Percentiles rank a stretch among this genome's conserved stretches.
Conservation (phyloP, 2,113 vertebrate species). For the Brachypodius melanocephalos region DNA sequence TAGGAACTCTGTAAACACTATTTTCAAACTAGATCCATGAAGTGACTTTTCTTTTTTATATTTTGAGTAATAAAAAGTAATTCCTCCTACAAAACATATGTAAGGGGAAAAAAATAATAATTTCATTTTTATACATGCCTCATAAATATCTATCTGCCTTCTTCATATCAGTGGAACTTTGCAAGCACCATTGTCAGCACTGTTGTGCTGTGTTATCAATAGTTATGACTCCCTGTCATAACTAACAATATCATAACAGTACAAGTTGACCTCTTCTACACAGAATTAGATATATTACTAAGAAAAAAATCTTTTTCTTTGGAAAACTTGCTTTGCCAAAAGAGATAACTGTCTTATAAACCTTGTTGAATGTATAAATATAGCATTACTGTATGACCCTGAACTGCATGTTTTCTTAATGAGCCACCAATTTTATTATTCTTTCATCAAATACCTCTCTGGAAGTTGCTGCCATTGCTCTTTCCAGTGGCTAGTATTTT, state of each 20-base stretch:
- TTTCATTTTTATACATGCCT: neutral
- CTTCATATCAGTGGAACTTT: neutral
- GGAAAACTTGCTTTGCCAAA: neutral
- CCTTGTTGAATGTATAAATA: neutral
- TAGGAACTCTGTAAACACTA: neutral
- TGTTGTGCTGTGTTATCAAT: neutral
- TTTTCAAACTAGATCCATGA: neutral
- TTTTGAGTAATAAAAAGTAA: slow-evolving; percentile 9
- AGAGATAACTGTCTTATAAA: neutral
- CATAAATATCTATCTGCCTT: neutral
- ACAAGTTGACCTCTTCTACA: neutral
- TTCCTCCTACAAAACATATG: neutral
- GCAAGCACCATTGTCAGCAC: neutral
- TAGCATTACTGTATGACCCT: neutral
- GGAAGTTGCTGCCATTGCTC: fast-evolving
- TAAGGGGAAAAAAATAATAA: neutral
- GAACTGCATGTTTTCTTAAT: neutral
- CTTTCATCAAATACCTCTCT: neutral
- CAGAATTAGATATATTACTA: neutral
- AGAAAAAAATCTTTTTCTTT: neutral
- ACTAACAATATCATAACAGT: neutral
- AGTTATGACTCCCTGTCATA: neutral
- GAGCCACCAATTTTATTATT: neutral
- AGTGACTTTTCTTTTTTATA: neutral
- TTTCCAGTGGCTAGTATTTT: neutral